Base-by-base conservation (phyloP, 2,113 vertebrate genomes). In the Myanophis thanlyinensis region DNA sequence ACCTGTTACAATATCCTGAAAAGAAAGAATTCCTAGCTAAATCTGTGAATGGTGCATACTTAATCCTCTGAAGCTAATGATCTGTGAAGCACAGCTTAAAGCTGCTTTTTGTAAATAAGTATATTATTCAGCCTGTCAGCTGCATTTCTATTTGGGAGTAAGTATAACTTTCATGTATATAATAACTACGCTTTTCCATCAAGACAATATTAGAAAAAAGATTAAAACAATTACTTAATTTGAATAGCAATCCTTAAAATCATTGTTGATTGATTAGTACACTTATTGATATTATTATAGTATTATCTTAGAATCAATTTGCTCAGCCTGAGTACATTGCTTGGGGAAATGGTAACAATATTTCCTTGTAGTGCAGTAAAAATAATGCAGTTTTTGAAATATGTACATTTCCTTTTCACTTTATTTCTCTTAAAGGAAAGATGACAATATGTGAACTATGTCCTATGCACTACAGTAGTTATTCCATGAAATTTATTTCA, bases 21-120 rank as follows among this genome's bases (percentile, higher is more conserved):
- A 95, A 95, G 85, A 93, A 23, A 67, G 85, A 94, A 96, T 94
- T 96, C 86, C 80, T 93, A 52, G 59, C 92, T 95, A 97, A 97
- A 97, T 95, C 96, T 97, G 56, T 94, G 93, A 92, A 93, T 93
- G 93, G 91, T 51, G 96, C 95, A 97, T 93, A 94, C 91, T 56
- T 97, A 98, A 98, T 97, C 96, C 92, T 92, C 93, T 95, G 94
- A 97, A 96, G 89, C 93, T 96, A 97, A 96, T 97, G 97, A 96
- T 97, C 95, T 97, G 96, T 96, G 96, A 98, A 97, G 96, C 93
- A 94, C 94, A 95, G 91, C 89, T 97, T 97, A 97, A 97, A 96
- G 93, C 92, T 94, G 84, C 89, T 97, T 94, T 94, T 94, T 94
- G 51, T 94, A 96, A 97, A 96, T 93, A 97, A 97, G 93, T 94